Evolutionary conservation across 2,797 vertebrate species (phyloP), one percentile per base, ranked within the genome.

Genomic region (Xenops minutus): DNA sequence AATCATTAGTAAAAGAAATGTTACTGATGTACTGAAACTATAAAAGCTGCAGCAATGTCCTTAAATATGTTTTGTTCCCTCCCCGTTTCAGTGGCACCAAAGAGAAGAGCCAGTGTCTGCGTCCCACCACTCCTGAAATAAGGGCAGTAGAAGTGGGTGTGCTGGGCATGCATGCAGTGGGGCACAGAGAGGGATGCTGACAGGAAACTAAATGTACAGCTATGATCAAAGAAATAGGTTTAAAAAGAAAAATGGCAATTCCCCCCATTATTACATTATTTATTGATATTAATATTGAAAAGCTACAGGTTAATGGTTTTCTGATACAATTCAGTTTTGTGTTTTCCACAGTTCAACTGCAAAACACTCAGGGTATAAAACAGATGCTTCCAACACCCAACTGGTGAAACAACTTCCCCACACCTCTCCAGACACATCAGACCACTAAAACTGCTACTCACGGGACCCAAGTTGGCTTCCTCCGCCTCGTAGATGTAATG

Each of bases 401-500:
- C 23, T 23, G 20, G 13, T 36, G n/a, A 54, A 88, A 49, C 39
- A 59, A 79, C 15, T 43, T 73, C 49, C 56, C 63, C 72, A 67
- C 49, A 79, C 39, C 46, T 78, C 41, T 77, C 49, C 69, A 58
- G 56, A 85, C 49, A 80, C 36, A 72, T 8, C 68, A 37, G 49
- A 43, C 29, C 34, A 48, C 37, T 41, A 14, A 44, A 89, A 81
- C 17, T 51, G 46, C 56, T 95, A 98, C 99, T 99, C 97, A 99
- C 99, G 2, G 99, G 99, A 90, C 99, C 99, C 94, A 99, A 98
- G 59, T 84, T 97, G 88, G 98, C 98, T 32, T 99, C 98, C 94
- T 99, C 99, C 0, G 99, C 99, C 94, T 99, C 99, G 0, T 99
- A 99, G 78, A 99, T 99, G 97, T 99, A 99, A 97, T 99, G 99